phyloP scores from a whole-genome alignment of 2,888 invertebrate genomes.

The Drosophila limbata region DNA sequence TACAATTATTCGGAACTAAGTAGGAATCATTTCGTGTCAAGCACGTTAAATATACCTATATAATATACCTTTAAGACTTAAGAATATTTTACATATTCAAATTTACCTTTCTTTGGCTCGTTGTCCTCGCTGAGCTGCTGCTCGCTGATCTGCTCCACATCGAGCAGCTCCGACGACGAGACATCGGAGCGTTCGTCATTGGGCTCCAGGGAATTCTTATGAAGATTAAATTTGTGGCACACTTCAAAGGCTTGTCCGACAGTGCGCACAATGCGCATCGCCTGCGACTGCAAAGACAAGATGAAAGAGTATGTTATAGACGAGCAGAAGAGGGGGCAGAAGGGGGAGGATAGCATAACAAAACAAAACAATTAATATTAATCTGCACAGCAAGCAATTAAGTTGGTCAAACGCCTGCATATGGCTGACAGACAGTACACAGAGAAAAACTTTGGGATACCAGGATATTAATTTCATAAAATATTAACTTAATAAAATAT shows the following conservation, averaged over 20 bases:
- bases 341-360: conserved; percentile 1
- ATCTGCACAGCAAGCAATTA: conserved; percentile 41
- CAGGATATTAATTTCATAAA: too few species aligned
- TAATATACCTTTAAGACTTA: too few species aligned
- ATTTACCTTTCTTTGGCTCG: conserved; percentile 87
- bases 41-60: too few species aligned
- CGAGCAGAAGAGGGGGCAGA: neutral
- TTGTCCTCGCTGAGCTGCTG: conserved; percentile 84
- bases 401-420: conserved; percentile 10
- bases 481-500: too few species aligned
- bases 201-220: conserved; percentile 86
- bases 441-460: too few species aligned
- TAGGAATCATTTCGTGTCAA: too few species aligned
- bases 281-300: conserved; percentile 92
- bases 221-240: conserved; percentile 96
- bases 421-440: neutral
- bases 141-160: conserved; percentile 85
- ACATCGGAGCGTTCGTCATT: conserved; percentile 85
- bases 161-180: conserved; percentile 84
- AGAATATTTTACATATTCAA: too few species aligned
- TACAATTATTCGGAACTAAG: too few species aligned
- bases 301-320: conserved; percentile 4
- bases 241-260: conserved; percentile 99
- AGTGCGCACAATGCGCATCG: conserved; percentile 98
- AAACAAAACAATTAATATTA: conserved; percentile 52